Conservation (phyloP, 2,113 vertebrate genomes). For the Syngnathus scovelli region DNA sequence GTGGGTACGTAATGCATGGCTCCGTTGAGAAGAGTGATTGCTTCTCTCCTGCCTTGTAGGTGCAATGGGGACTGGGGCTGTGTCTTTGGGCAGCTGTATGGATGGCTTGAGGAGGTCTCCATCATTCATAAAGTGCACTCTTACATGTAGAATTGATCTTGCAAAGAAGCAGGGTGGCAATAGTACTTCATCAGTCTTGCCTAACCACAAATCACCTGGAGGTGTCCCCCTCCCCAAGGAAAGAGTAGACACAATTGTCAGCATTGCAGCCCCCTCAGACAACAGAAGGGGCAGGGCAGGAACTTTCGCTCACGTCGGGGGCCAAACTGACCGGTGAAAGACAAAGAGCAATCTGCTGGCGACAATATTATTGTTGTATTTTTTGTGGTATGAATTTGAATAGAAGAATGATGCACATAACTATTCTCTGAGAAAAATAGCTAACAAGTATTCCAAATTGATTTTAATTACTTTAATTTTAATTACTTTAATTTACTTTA, state of each 20-base stretch:
- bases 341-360: not conserved
- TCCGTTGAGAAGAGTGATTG: conserved; percentile 65
- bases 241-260: conserved; percentile 67
- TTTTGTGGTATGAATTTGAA: conserved; percentile 8
- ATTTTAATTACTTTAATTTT: not conserved
- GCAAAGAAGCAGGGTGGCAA: conserved; percentile 71
- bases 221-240: conserved; percentile 43
- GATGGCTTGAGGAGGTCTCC: conserved; percentile 71
- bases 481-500: conserved; percentile 2
- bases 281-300: conserved; percentile 54
- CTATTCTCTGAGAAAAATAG: not conserved
- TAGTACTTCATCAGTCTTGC: conserved; percentile 71
- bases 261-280: conserved; percentile 48
- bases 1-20: conserved; percentile 59
- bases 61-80: conserved; percentile 53
- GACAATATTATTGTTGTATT: conserved; percentile 7
- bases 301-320: conserved; percentile 30
- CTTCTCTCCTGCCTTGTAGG: conserved; percentile 66
- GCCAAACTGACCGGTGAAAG: conserved; percentile 34
- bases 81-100: conserved; percentile 72
- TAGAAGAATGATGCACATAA: conserved; percentile 6
- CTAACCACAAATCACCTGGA: conserved; percentile 65
- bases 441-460: not conserved
- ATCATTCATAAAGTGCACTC: conserved; percentile 72
- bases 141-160: conserved; percentile 71